Base-by-base conservation (phyloP, 2,888 invertebrate species). In the Callinectes sapidus region DNA sequence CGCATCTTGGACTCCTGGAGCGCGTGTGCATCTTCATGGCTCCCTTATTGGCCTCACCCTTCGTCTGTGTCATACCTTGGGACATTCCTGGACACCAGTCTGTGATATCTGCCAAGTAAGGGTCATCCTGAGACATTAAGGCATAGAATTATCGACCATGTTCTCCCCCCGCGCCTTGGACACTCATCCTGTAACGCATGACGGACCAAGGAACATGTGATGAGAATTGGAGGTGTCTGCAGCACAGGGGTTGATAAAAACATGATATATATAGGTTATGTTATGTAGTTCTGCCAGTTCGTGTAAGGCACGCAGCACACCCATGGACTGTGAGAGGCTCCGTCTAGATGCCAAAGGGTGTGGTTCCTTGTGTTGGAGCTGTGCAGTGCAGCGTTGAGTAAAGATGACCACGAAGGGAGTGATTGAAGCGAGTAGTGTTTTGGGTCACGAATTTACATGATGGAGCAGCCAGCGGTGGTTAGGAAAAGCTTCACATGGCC, bases 81-180 rank as follows among this genome's bases (percentile, higher is more conserved):
- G 35, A 90, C 86, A 90, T 90, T 90, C 90, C 90, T 86, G 85
- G 85, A 90, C 86, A 90, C 86, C 61, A 42, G 90, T 90, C 90
- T 90, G 90, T 90, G 90, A 90, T 90, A 90, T 90, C 86, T 86
- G 86, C 28, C 90, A 90, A 90, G 90, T 81, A 85, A 42, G 77
- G 61, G 77, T 90, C 85, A 90, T 90, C 61, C 86, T 85, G 81
- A 54, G 86, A 87, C 86, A 87, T 61, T 90, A 28, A 42, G 86
- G 86, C 86, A 86, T 61, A 86, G 90, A 61, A 35, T 85, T 61
- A 39, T 86, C 90, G 39, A 61, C 18, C 54, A 32, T 39, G 61
- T 85, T 86, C 86, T 42, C 61, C 48, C 48, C 61, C 39, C 35
- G 71, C 88, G 6, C 61, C 55, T 55, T 13, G 35, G 42, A 71